Evolutionary conservation across 2,113 vertebrate species (phyloP), one percentile per base, ranked within the genome.

Genomic region (Oxyruncus cristatus): DNA sequence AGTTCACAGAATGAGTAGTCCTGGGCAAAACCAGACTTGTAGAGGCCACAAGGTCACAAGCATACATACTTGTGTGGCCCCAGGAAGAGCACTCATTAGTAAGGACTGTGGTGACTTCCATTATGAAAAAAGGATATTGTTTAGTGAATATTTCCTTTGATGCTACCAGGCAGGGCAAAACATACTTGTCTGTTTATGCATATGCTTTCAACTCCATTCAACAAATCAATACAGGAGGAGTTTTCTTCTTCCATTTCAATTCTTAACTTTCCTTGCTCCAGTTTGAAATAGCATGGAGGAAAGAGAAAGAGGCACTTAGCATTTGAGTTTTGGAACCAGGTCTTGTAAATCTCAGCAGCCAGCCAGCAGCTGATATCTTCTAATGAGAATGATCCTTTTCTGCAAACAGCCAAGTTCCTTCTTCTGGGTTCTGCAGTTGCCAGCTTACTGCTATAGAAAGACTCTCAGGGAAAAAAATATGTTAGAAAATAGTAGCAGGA

Each of bases 361-460:
- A 92, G 62, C 33, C 42, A 0, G 58, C 85, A 95, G 68, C 61
- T 96, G 92, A 95, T 85, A 88, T 88, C 59, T 82, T 85, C 71
- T 95, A 94, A 83, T 91, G 80, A 95, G 88, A 88, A 78, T 66
- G 76, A 95, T 88, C 56, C 59, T 81, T 72, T 88, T 4, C 85
- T 88, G 68, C 73, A 88, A 74, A 80, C 35, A 77, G 35, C 72
- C 78, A 70, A 77, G 76, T 80, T 88, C 49, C 72, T 83, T 88
- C 71, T 96, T 95, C 32, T 76, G 72, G 46, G 42, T 80, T 92
- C 82, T 80, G 67, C 72, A 0, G 0, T 75, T 91, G 93, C 79
- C 94, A 95, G 70, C 33, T n/a, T 63, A 63, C 39, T 84, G 66
- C 65, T 81, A 71, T 73, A 77, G 75, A 84, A 89, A 85, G 79